Base-by-base conservation (phyloP, 1,140 invertebrate genomes). In the Ceratoteleas bidentatus region DNA sequence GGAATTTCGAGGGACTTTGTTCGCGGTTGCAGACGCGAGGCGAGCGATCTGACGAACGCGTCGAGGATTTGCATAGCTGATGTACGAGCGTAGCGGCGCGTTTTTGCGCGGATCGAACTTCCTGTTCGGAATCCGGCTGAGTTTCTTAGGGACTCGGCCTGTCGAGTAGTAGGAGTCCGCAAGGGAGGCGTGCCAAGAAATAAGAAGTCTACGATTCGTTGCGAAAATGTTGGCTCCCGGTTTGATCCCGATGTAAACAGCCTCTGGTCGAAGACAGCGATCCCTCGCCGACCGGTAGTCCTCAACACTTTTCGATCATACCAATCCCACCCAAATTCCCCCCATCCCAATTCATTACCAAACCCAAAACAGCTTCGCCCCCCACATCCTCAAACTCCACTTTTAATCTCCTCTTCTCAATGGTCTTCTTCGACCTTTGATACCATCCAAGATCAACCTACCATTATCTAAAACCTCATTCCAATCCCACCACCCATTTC, bases 191-290 rank as follows among this genome's bases (percentile, higher is more conserved):
- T 87, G 85, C 85, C 85, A 88, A 89, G 87, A 88, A 89, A 87
- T 86, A 87, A 86, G 83, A 86, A 85, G 85, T 83, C 81, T 88
- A 89, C 85, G 83, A 86, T 65, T 84, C 88, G 84, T 90, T 86
- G 87, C 84, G 86, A 91, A 90, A 91, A 90, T 87, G 88, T 89
- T 85, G 85, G 68, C 85, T 86, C 82, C 81, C 77, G 77, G 61
- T 72, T 83, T 81, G 73, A 77, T 80, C 58, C 70, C 64, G 76
- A 85, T 78, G 84, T 79, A 81, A 84, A 81, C 81, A 84, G 73
- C 75, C 78, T 78, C 79, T 65, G 72, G 82, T 84, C 54, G 76
- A 80, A 76, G 68, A 78, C 75, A 75, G 66, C 72, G 72, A 69
- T 64, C 53, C 64, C 61, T 78, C 75, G 34, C 6, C 33, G 49